Evolutionary conservation across 1,140 invertebrate species (phyloP), one percentile per base, ranked within the genome.

Genomic region (Saccostrea echinata): DNA sequence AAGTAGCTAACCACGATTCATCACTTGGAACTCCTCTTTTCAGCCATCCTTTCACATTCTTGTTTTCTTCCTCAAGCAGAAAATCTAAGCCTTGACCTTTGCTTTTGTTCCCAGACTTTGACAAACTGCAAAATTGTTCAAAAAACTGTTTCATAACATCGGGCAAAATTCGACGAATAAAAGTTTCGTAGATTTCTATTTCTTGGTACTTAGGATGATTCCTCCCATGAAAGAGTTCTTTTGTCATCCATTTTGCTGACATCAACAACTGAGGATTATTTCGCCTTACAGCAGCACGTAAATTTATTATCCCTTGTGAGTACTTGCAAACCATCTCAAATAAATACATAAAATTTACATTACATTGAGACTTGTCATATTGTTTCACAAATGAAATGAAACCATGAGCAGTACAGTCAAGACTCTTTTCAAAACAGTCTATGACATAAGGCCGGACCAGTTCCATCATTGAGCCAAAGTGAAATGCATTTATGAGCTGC

Each of bases 151-250:
- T 4, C 12, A 53, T 35, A 1, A 35, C n/a, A 21, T 16, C 11
- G 8, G 71, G n/a, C 33, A 21, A n/a, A 24, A 3, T 68, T n/a
- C 35, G 55, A 9, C 4, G 1, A 2, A 85, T 4, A 8, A 35
- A 18, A 2, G 2, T 35, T 51, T 12, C 6, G 12, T 53, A 53
- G 6, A 4, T 86, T 81, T 86, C 85, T 30, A 86, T 86, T 33
- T 81, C 35, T 81, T 86, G 85, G 24, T 86, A 86, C 18, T 27
- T 52, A 33, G 85, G 68, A 55, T 86, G 85, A 27, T 57, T 55
- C 33, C 71, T 24, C 1, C 85, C 71, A 86, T 86, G 85, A 86
- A 86, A 86, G 21, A 86, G 35, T 55, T 30, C 52, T 57, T 55
- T 55, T 4, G 71, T 80, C 52, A 86, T 86, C 16, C 12, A 81